phyloP scores from a whole-genome alignment of 2,113 vertebrate genomes.

The Rhodinocichla rosea region DNA sequence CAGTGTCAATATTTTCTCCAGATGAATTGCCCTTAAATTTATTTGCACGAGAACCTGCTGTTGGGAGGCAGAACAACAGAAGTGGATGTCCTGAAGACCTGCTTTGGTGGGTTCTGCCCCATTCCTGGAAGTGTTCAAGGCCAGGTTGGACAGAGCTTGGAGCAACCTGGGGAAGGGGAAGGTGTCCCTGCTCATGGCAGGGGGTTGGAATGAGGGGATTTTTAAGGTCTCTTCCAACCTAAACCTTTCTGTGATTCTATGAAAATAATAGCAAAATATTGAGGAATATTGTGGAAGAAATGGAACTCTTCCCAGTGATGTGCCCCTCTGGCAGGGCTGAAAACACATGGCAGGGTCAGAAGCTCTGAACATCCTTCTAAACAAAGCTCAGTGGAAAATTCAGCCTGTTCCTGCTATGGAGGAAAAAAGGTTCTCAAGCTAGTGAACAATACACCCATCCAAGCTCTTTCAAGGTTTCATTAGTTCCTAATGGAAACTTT shows the following conservation, averaged over 20 bases:
- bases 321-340: background rate
- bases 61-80: background rate
- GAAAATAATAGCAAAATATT: background rate
- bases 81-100: background rate
- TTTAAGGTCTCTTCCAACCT: background rate
- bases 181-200: background rate
- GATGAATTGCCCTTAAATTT: background rate
- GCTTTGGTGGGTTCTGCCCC: background rate
- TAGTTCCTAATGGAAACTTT: slow-evolving; percentile 18
- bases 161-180: background rate
- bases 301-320: background rate
- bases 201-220: background rate
- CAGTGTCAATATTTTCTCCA: background rate
- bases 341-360: background rate
- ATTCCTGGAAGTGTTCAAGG: background rate
- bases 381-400: background rate
- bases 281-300: background rate
- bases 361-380: background rate
- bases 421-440: background rate
- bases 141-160: background rate
- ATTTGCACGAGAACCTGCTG: background rate
- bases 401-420: background rate
- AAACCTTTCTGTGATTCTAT: background rate
- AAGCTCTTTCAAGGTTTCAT: background rate
- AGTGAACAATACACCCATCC: background rate